These are phyloP conservation scores for Plagodis pulveraria DNA, from an alignment of 2,888 invertebrate genomes.

Conservation along the genomic window DNA sequence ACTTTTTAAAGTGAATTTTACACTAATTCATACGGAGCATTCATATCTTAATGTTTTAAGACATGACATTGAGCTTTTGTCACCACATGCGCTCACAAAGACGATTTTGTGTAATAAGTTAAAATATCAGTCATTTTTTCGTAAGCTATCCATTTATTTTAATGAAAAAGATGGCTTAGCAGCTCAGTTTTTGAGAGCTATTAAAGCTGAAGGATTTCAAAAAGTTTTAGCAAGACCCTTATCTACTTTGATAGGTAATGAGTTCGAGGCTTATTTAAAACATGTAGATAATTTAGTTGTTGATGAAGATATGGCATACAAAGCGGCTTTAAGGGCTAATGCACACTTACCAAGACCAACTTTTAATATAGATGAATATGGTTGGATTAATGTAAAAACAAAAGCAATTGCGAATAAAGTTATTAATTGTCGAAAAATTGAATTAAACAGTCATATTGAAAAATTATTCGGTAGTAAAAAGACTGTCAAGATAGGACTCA, in stretches of 20 bases:
- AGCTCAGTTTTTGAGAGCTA: slow-evolving; percentile 19
- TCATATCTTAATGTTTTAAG: slow-evolving; percentile 62
- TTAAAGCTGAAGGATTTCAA: slow-evolving; percentile 26
- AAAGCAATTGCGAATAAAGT: slow-evolving; percentile 57
- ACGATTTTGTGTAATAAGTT: not conserved
- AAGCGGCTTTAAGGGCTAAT: slow-evolving; percentile 52
- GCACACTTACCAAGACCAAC: slow-evolving; percentile 50
- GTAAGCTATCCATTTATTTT: slow-evolving; percentile 57
- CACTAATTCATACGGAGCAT: slow-evolving; percentile 47
- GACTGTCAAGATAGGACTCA: slow-evolving; percentile 49
- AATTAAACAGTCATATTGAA: slow-evolving; percentile 41
- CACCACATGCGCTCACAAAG: slow-evolving; percentile 5
- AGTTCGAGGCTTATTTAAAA: slow-evolving; percentile 30
- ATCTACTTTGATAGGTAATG: slow-evolving; percentile 25
- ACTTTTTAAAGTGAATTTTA: slow-evolving; percentile 52
- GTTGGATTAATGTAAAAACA: slow-evolving; percentile 53
- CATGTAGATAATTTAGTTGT: slow-evolving; percentile 24
- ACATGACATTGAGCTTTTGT: slow-evolving; percentile 51
- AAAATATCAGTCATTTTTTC: slow-evolving; percentile 40
- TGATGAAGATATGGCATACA: slow-evolving; percentile 29
- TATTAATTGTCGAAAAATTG: slow-evolving; percentile 42
- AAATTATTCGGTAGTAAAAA: slow-evolving; percentile 47
- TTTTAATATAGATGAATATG: slow-evolving; percentile 46
- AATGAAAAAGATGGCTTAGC: slow-evolving; percentile 55
- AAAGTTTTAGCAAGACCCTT: slow-evolving; percentile 20